Conservation (phyloP, 2,113 vertebrate genomes). For the Eulemur rufifrons region DNA sequence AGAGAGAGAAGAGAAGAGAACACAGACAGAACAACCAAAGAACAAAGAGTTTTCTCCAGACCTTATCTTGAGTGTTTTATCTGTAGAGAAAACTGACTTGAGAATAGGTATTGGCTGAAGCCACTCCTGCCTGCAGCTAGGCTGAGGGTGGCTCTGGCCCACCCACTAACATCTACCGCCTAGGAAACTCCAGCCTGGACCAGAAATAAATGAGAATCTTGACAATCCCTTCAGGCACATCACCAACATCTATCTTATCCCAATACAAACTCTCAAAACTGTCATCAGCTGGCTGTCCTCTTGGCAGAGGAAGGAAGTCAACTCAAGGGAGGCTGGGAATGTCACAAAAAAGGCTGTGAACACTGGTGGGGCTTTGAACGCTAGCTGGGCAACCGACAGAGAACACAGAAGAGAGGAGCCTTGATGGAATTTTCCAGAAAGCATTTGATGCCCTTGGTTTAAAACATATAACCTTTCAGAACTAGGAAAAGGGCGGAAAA, state of each 20-base stretch:
- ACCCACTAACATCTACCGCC: background rate
- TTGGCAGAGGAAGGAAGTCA: constrained; percentile 21
- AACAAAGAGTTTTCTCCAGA: background rate
- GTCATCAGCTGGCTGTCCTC: background rate
- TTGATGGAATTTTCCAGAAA: background rate
- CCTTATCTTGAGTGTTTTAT: background rate
- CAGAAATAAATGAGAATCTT: background rate
- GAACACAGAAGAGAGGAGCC: background rate
- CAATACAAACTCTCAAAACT: background rate
- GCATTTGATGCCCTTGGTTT: background rate
- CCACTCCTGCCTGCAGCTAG: background rate
- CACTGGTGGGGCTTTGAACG: background rate
- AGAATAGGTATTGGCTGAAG: background rate
- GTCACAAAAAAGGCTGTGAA: background rate
- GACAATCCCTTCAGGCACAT: background rate
- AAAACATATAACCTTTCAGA: background rate
- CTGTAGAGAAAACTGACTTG: background rate
- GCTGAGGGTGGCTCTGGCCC: background rate
- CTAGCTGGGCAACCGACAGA: background rate
- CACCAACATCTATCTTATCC: background rate
- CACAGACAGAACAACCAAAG: background rate
- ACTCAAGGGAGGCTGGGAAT: background rate
- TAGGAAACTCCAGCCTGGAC: background rate
- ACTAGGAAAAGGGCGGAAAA: background rate
- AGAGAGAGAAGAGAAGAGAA: background rate